Evolutionary conservation across 2,797 vertebrate genomes (phyloP), one percentile per base, ranked within the genome.

Genomic region (Molossus molossus): DNA sequence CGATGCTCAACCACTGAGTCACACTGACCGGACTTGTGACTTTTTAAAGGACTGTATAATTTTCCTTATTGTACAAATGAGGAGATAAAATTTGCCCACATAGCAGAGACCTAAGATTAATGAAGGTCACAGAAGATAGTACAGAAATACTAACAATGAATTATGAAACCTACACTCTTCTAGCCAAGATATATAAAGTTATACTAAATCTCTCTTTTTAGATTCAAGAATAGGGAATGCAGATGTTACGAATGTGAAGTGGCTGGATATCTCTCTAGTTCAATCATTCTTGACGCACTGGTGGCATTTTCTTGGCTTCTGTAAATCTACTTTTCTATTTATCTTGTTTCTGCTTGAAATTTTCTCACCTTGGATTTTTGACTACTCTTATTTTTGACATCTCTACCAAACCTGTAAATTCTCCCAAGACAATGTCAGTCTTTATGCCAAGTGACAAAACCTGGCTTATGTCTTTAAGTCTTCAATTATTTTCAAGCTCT

Each of bases 271-370:
- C 88, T 4, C 27, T 88, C 20, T 86, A 18, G 81, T 81, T 87
- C 62, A 70, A 33, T 45, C 20, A 75, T 48, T 27, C 14, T 80
- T 87, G 37, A 76, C 15, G 48, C 23, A 6, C 2, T 64, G 6
- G 9, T 48, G 45, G 21, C 33, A 93, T 87, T 76, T 90, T 40
- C 40, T 93, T 82, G 55, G 45, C 33, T 87, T 90, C 1, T 87
- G 25, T 82, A 40, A 94, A 91, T 65, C 57, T 84, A 23, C 15
- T 89, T 92, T 82, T 53, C 25, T 94, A 20, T 50, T 70, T 82
- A 50, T 57, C 45, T 53, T 23, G 18, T n/a, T 70, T 83, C 33
- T 87, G 62, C 37, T 23, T 83, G n/a, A 1, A 40, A 55, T 82
- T 87, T 77, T 9, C 69, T 92, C 84, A 57, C 27, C 55, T 93